These are phyloP conservation scores for Pomacea canaliculata DNA, from an alignment of 2,888 invertebrate genomes.

Conservation along the genomic window DNA sequence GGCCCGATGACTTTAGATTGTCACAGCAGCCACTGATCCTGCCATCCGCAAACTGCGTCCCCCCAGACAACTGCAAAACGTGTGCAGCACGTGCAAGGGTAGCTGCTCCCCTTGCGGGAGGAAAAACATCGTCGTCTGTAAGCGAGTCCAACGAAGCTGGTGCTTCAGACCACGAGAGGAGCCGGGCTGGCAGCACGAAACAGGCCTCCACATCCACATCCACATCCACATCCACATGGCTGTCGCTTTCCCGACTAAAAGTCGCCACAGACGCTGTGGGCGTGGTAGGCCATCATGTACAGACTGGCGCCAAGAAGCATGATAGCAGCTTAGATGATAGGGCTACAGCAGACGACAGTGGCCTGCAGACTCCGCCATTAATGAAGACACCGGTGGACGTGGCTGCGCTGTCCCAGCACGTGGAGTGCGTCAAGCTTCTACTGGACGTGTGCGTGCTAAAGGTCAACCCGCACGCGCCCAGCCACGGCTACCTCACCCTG, in stretches of 20 bases:
- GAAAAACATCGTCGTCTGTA: too few relatives aligned
- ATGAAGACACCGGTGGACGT: constrained; percentile 56
- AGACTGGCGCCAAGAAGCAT: background rate
- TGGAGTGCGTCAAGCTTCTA: constrained; percentile 52
- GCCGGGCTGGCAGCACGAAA: background rate
- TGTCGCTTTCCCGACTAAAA: background rate
- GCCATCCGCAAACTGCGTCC: constrained; percentile 4
- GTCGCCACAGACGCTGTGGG: background rate
- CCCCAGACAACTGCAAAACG: background rate
- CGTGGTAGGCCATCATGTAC: background rate
- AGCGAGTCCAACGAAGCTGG: too few relatives aligned
- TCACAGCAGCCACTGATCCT: constrained; percentile 15
- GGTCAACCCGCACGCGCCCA: constrained; percentile 40
- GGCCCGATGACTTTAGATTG: constrained; percentile 43
- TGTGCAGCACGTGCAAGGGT: background rate
- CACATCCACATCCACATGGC: too few relatives aligned
- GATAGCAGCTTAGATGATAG: background rate
- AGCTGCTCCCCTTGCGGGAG: background rate
- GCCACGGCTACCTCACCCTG: constrained; percentile 47
- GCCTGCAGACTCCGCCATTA: background rate
- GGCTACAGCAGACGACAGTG: too few relatives aligned
- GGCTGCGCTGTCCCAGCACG: constrained; percentile 49
- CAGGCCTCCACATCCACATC: too few relatives aligned
- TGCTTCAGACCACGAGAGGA: too few relatives aligned
- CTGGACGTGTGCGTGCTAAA: constrained; percentile 47